A percentile compares a stretch with the other conserved stretches of the same genome.
These are phyloP conservation scores for Dynastes grantii DNA, from an alignment of 2,888 invertebrate species.

Conservation along the genomic window DNA sequence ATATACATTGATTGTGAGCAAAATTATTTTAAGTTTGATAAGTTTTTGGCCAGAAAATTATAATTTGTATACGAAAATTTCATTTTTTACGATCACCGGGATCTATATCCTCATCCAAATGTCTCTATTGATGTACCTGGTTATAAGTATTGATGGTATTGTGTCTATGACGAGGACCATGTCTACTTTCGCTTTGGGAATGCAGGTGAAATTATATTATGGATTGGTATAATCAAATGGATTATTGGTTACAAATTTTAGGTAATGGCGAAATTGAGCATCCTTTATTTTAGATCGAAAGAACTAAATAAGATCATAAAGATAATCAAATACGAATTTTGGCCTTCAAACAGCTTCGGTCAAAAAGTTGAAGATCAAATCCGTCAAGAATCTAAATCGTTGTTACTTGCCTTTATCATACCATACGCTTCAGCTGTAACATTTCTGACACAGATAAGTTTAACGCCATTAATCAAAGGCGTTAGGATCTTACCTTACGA, in stretches of 20 bases:
- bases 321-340: conserved; percentile 51
- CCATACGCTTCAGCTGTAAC: conserved; percentile 47
- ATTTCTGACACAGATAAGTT: conserved; percentile 53
- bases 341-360: conserved; percentile 53
- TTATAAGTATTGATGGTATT: conserved; percentile 18
- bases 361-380: conserved; percentile 44
- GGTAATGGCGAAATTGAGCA: conserved; percentile 52
- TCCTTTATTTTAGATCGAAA: conserved; percentile 48
- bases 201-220: conserved; percentile 41
- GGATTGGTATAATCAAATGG: not conserved
- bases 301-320: conserved; percentile 50
- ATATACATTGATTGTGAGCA: conserved; percentile 1
- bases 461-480: conserved; percentile 52
- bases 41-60: conserved; percentile 44
- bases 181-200: conserved; percentile 36
- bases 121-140: conserved; percentile 36
- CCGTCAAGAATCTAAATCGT: conserved; percentile 36
- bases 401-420: conserved; percentile 39
- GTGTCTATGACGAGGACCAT: conserved; percentile 31
- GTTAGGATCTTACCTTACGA: conserved; percentile 52
- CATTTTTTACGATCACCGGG: conserved; percentile 14
- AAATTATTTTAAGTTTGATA: conserved; percentile 33
- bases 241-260: conserved; percentile 30
- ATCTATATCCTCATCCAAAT: conserved; percentile 36
- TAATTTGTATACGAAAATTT: not conserved